A percentile compares a stretch with the other conserved stretches of the same genome.
Evolutionary conservation across 2,113 vertebrate genomes (phyloP).

Genomic region (Campylomormyrus numenius): DNA sequence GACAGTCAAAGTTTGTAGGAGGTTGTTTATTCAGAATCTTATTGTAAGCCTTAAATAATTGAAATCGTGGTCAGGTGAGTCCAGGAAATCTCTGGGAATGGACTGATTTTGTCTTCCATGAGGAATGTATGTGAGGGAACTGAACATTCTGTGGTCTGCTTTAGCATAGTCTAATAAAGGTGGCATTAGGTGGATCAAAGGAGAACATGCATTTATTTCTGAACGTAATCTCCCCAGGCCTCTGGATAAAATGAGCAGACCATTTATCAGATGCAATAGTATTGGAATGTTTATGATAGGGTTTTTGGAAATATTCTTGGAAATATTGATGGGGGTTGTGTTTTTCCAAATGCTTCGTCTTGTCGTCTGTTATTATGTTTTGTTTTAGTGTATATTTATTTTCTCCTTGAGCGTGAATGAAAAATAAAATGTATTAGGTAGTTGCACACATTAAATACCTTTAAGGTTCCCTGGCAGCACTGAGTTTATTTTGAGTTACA

Average conservation of each 20-base stretch:
- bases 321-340: neutral
- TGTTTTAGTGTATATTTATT: neutral
- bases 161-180: constrained; percentile 47
- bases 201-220: constrained; percentile 3
- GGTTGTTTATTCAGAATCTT: neutral
- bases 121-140: neutral
- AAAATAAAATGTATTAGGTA: neutral
- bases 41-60: neutral
- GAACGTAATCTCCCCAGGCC: constrained; percentile 31
- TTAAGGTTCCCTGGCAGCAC: neutral
- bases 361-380: neutral
- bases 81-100: constrained; percentile 36
- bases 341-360: neutral
- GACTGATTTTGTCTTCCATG: neutral
- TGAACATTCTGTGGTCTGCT: constrained; percentile 23
- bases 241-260: constrained; percentile 25
- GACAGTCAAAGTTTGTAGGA: neutral
- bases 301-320: neutral
- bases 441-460: neutral
- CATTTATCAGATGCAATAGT: constrained; percentile 46
- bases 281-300: constrained; percentile 29
- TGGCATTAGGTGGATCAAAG: constrained; percentile 47
- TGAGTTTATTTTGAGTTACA: neutral
- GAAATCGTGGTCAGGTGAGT: neutral
- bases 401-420: neutral